Conservation (phyloP, 1,140 invertebrate genomes). For the Drosophila mayri region DNA sequence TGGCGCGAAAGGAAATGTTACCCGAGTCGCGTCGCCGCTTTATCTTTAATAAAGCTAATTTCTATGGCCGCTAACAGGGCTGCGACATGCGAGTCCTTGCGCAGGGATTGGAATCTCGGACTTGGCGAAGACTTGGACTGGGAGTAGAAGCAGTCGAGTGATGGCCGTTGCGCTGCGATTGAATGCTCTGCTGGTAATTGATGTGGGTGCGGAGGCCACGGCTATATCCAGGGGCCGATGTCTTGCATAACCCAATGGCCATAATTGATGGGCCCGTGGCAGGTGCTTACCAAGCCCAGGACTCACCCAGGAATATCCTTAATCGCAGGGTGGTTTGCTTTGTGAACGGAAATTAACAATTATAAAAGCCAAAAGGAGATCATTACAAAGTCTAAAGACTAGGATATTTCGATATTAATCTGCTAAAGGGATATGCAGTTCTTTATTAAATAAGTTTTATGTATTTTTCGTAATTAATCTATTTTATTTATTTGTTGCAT, state of each 20-base stretch:
- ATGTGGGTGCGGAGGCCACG: slow-evolving; percentile 44
- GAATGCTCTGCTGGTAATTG: slow-evolving; percentile 58
- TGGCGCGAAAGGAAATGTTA: slow-evolving; percentile 68
- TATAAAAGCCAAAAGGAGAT: slow-evolving; percentile 13
- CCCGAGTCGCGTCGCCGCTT: slow-evolving; percentile 51
- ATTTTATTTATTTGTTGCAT: too few species aligned
- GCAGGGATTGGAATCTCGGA: slow-evolving; percentile 32
- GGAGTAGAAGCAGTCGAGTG: background rate
- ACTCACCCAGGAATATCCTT: slow-evolving; percentile 30
- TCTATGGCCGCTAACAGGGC: slow-evolving; percentile 76
- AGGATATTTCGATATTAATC: background rate
- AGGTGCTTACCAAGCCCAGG: slow-evolving; percentile 65
- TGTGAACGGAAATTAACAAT: slow-evolving; percentile 36
- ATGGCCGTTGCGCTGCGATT: slow-evolving; percentile 32
- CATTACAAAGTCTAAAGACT: background rate
- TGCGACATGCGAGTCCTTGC: slow-evolving; percentile 66
- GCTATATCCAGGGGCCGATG: slow-evolving; percentile 1
- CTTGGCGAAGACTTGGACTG: background rate
- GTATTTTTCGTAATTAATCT: background rate
- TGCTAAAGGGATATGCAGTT: background rate
- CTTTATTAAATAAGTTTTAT: background rate
- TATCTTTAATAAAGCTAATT: slow-evolving; percentile 83
- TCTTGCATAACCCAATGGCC: slow-evolving; percentile 57
- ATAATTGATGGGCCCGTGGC: slow-evolving; percentile 72
- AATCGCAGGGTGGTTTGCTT: background rate